A percentile compares a stretch with the other conserved stretches of the same genome.
Conservation (phyloP, 1,140 invertebrate genomes). For the Matsumurasca onukii region DNA sequence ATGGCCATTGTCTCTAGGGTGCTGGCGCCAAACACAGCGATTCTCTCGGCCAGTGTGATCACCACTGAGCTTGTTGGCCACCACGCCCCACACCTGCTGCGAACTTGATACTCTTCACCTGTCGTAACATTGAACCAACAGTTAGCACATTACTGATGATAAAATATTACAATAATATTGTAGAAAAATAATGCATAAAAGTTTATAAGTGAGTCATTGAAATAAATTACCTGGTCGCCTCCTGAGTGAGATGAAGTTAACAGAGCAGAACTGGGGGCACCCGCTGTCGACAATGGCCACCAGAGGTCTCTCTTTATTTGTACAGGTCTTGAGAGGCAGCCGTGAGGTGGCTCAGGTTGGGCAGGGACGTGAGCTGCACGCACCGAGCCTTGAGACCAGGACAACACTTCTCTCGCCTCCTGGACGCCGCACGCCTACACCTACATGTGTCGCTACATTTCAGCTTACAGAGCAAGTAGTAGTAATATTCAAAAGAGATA, state of each 20-base stretch:
- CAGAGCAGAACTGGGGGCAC: conserved; percentile 77
- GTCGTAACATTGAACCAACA: too few species aligned
- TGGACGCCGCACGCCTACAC: too few species aligned
- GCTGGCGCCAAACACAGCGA: conserved; percentile 82
- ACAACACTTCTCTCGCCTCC: conserved; percentile 90
- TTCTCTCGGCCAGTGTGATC: conserved; percentile 84
- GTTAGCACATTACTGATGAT: too few species aligned
- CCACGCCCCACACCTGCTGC: conserved; percentile 82
- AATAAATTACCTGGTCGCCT: conserved; percentile 75
- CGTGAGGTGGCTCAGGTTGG: conserved; percentile 66
- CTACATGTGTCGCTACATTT: too few species aligned
- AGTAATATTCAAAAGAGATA: too few species aligned
- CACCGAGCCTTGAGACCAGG: conserved; percentile 85
- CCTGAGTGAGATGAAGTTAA: conserved; percentile 88
- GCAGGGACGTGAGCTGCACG: conserved; percentile 78
- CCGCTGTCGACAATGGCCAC: conserved; percentile 85
- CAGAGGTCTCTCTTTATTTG: conserved; percentile 75
- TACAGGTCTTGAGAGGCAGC: conserved; percentile 59
- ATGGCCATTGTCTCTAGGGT: conserved; percentile 86
- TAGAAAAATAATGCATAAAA: too few species aligned
- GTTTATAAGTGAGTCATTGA: too few species aligned
- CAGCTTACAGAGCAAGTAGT: too few species aligned
- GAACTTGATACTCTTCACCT: conserved; percentile 88
- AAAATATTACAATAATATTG: too few species aligned
- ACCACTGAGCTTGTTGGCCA: conserved; percentile 83